Percentiles rank a stretch among this genome's conserved stretches.
These are phyloP conservation scores for Branchinecta lindahli DNA, from an alignment of 1,140 invertebrate genomes.

Conservation along the genomic window DNA sequence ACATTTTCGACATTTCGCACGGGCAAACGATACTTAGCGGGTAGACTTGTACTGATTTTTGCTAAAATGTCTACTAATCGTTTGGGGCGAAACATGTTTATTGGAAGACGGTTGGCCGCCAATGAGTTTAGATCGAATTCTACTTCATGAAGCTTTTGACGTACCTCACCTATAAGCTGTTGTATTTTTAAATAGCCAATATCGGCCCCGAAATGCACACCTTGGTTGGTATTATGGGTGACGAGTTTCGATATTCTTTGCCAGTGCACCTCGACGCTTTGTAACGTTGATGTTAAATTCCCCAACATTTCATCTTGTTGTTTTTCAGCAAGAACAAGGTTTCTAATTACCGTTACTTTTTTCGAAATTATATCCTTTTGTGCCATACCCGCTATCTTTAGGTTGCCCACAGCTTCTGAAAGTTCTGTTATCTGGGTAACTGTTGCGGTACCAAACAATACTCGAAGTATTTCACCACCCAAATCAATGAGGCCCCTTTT, in stretches of 20 bases:
- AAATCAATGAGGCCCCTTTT: no score
- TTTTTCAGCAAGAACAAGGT: background rate
- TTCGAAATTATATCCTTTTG: no score
- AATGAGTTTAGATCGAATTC: background rate
- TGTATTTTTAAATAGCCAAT: background rate
- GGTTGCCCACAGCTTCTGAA: no score
- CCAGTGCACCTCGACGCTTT: background rate
- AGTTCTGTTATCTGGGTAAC: no score
- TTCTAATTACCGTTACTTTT: background rate
- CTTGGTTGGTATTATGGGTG: background rate
- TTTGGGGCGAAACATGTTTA: background rate
- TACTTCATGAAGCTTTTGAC: background rate
- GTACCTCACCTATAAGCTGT: background rate
- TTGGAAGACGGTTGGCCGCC: background rate
- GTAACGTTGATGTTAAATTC: background rate
- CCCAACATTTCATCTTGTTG: background rate
- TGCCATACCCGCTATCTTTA: no score
- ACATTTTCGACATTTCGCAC: background rate
- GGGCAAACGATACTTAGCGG: background rate
- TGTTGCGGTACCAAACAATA: no score
- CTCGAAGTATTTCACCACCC: no score
- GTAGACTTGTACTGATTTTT: background rate
- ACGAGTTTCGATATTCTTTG: background rate
- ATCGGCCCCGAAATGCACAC: background rate
- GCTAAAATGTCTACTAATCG: background rate